Percentiles rank a stretch among this genome's conserved stretches.
phyloP scores from a whole-genome alignment of 2,888 invertebrate species.

The Lymantria dispar region DNA sequence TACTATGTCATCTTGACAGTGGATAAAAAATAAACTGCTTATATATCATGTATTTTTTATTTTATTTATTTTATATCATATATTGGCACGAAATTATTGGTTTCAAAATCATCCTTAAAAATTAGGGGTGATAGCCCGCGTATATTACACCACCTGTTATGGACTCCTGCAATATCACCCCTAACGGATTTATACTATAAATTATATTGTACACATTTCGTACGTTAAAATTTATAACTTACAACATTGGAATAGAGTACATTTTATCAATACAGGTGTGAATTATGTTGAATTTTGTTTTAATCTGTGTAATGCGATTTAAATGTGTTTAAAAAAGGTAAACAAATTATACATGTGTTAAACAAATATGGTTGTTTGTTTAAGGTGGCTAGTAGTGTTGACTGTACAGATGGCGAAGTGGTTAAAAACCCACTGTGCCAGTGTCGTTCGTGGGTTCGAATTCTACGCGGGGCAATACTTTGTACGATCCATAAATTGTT shows the following conservation, averaged over 20 bases:
- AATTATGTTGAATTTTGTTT: slow-evolving; percentile 18
- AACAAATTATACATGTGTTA: slow-evolving; percentile 29
- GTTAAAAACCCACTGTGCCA: too few relatives aligned
- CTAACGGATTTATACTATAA: slow-evolving; percentile 41
- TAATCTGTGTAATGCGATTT: slow-evolving; percentile 53
- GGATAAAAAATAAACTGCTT: slow-evolving; percentile 10
- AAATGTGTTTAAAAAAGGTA: slow-evolving; percentile 45
- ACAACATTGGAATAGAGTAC: neutral
- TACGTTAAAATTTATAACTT: slow-evolving; percentile 6
- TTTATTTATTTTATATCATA: too few relatives aligned
- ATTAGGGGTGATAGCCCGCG: slow-evolving; percentile 56
- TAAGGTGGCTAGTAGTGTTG: too few relatives aligned
- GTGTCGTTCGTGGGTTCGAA: too few relatives aligned
- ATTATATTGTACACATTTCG: slow-evolving; percentile 27
- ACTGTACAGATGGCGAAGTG: too few relatives aligned
- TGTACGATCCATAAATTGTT: too few relatives aligned
- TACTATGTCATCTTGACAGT: too few relatives aligned
- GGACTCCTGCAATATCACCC: slow-evolving; percentile 35
- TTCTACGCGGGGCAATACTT: too few relatives aligned
- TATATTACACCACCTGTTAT: slow-evolving; percentile 59
- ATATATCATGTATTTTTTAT: too few relatives aligned
- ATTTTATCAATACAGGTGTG: neutral
- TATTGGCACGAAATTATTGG: slow-evolving; percentile 27
- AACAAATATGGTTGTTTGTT: slow-evolving; percentile 25
- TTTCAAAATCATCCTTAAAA: slow-evolving; percentile 50